Conservation (phyloP, 1,140 invertebrate species). For the Drosophila murphyi region DNA sequence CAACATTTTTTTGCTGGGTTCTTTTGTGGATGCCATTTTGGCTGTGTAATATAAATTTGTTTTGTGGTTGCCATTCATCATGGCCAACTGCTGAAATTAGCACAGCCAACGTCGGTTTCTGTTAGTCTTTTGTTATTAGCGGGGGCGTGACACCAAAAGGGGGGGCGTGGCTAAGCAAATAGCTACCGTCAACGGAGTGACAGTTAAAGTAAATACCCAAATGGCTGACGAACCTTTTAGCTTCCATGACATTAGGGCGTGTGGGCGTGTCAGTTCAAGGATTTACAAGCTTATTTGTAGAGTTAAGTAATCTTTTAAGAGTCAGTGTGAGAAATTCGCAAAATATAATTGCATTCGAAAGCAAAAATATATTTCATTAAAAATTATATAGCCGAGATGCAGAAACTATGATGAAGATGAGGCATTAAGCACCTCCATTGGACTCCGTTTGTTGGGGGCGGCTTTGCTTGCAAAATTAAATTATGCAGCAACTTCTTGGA, state of each 20-base stretch:
- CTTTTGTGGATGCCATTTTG: slow-evolving; percentile 15
- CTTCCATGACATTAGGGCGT: not conserved
- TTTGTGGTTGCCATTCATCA: slow-evolving; percentile 67
- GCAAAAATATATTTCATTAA: slow-evolving; percentile 67
- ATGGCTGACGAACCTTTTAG: slow-evolving; percentile 29
- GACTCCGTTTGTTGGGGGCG: not conserved
- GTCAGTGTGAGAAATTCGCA: slow-evolving; percentile 15
- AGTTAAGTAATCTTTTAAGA: not conserved
- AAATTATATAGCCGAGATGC: slow-evolving; percentile 57
- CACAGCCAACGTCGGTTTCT: slow-evolving; percentile 35
- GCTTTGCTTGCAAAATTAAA: slow-evolving; percentile 15
- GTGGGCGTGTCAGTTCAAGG: slow-evolving; percentile 12
- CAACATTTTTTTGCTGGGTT: slow-evolving; percentile 11
- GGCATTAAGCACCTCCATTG: not conserved
- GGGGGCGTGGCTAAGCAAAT: slow-evolving; percentile 56
- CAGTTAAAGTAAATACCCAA: slow-evolving; percentile 20
- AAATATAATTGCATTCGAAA: slow-evolving; percentile 73
- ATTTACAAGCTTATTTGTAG: slow-evolving; percentile 5
- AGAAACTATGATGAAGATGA: slow-evolving; percentile 39
- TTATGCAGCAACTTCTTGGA: slow-evolving; percentile 12
- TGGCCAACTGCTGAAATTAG: slow-evolving; percentile 60
- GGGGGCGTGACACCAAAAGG: slow-evolving; percentile 42
- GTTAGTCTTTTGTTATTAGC: slow-evolving; percentile 15
- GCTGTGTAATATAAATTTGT: slow-evolving; percentile 45
- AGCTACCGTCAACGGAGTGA: slow-evolving; percentile 56